A percentile compares a stretch with the other conserved stretches of the same genome.
Conservation (phyloP, 2,888 invertebrate species). For the Geophilus truncorum region DNA sequence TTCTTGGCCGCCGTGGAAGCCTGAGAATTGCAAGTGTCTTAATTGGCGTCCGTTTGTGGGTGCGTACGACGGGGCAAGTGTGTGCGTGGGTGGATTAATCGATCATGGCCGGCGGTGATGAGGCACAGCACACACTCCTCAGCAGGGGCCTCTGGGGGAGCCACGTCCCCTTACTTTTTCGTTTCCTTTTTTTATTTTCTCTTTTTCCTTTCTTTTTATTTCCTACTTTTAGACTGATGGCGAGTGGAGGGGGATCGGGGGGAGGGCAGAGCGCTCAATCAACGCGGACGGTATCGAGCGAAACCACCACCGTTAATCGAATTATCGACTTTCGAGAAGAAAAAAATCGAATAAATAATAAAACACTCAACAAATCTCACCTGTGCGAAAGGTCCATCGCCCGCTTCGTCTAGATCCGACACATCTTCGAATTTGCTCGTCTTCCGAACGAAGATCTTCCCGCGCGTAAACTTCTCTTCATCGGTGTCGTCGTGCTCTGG, state of each 20-base stretch:
- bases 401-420: not conserved
- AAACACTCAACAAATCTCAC: not conserved
- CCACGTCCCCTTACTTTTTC: constrained; percentile 2
- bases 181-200: not conserved
- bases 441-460: not conserved
- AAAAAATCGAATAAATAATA: not conserved
- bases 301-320: not conserved
- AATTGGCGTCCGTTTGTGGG: constrained; percentile 25
- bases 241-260: not conserved
- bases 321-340: not conserved
- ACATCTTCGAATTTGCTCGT: not conserved
- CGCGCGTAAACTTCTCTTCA: not conserved
- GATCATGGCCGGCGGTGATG: constrained; percentile 25
- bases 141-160: constrained; percentile 21
- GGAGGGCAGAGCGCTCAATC: not conserved
- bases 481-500: not conserved
- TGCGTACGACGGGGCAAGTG: constrained; percentile 21
- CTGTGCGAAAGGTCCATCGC: not conserved
- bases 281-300: not conserved
- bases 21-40: constrained; percentile 23
- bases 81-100: constrained; percentile 24
- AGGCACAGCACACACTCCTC: constrained; percentile 21
- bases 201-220: not conserved
- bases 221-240: not conserved
- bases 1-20: not conserved